phyloP scores from a whole-genome alignment of 2,888 invertebrate species.

The Coecobrya sp. region DNA sequence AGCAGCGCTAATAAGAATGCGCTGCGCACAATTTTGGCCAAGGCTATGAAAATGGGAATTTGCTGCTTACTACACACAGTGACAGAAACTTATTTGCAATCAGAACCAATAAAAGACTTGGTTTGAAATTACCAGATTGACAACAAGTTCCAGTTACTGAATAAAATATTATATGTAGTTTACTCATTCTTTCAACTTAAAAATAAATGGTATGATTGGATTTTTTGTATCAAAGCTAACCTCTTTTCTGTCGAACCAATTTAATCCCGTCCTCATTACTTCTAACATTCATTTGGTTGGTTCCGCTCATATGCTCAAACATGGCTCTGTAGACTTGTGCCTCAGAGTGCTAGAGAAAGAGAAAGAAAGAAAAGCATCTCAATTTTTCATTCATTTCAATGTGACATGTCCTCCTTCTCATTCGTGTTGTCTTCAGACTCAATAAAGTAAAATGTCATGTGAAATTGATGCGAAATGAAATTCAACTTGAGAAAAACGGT shows the following conservation, averaged over 20 bases:
- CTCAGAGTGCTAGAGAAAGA: slow-evolving; percentile 92
- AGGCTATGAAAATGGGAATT: no score
- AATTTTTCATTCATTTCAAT: slow-evolving; percentile 14
- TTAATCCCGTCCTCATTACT: slow-evolving; percentile 94
- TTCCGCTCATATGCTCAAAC: slow-evolving; percentile 97
- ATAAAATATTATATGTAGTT: neutral
- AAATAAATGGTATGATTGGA: slow-evolving; percentile 25
- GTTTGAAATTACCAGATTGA: neutral
- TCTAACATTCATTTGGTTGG: slow-evolving; percentile 93
- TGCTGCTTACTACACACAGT: no score
- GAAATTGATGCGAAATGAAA: no score
- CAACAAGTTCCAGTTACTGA: neutral
- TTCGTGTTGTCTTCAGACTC: slow-evolving; percentile 37
- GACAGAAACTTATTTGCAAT: no score
- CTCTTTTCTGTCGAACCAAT: slow-evolving; percentile 93
- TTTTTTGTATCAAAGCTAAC: slow-evolving; percentile 87
- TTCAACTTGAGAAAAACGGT: neutral
- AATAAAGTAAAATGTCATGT: slow-evolving; percentile 49
- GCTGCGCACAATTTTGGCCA: no score
- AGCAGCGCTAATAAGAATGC: no score
- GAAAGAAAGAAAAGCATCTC: slow-evolving; percentile 78
- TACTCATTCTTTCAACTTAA: neutral
- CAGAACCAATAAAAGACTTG: no score
- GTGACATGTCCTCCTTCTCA: slow-evolving; percentile 1
- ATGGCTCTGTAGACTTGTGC: slow-evolving; percentile 95